Base-by-base conservation (phyloP, 2,888 invertebrate genomes). In the Cantharis rustica region DNA sequence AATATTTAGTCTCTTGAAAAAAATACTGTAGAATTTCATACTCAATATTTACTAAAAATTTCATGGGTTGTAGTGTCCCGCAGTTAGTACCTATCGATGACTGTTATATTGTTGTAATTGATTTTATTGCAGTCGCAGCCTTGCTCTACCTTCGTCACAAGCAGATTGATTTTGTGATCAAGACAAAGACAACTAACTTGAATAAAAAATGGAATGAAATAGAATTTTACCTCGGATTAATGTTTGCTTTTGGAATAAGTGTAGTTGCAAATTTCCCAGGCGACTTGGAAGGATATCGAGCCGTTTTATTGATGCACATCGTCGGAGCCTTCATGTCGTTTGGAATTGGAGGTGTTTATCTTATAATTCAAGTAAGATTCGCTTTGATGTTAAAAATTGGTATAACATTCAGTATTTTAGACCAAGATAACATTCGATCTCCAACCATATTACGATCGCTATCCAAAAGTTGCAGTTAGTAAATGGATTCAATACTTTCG, bases 221-320 rank as follows among this genome's bases (percentile, higher is more conserved):
- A 16, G 66, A 26, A 1, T 27, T 76, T 20, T 77, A 75, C 71
- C 27, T 76, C 2, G 80, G 80, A 7, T 27, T 72, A 13, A 16
- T 75, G 0, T 68, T 72, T 15, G 69, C 31, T 10, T 63, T 79
- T 10, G 80, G 80, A 13, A 68, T 80, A 16, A 72, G 77, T 64
- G 2, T 80, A 1, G 76, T 79, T 5, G 77, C 64, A 16, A 80
- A 80, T 31, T 80, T 80, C 68, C 79, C 75, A 27, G 73, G 72
- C 63, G 16, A 63, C 20, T 10, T 20, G 2, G 26, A 27, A 10
- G 72, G 72, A 31, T 13, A 26, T 11, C 69, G 31, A 3, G 63
- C 23, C 3, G 68, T 75, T 15, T 61, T 61, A 11, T 23, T 27
- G 3, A 27, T 76, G 16, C 80, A 79, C 47, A 26, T 79, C 7